Evolutionary conservation across 2,113 vertebrate genomes (phyloP), one percentile per base, ranked within the genome.

Genomic region (Aptenodytes patagonicus): DNA sequence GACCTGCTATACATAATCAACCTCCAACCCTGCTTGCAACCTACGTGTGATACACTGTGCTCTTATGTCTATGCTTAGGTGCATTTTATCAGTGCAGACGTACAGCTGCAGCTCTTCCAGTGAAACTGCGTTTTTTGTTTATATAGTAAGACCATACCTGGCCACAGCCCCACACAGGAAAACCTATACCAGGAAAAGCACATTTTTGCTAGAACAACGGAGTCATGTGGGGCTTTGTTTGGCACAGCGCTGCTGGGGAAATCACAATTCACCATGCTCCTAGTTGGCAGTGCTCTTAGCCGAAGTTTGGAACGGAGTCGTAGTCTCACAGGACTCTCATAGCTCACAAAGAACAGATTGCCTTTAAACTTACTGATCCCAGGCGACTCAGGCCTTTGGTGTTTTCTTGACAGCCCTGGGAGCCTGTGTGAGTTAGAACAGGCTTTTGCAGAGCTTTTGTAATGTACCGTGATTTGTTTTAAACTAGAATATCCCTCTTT

Each of bases 331-430:
- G 93, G 96, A 54, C 95, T 96, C 90, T 85, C 75, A 12, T 47
- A 93, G 92, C 90, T 96, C 90, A 58, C 66, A 40, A 97, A 92
- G 95, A 96, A 96, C 96, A 97, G 96, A 96, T 96, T 95, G 96
- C 88, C 85, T 96, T 92, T 96, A 93, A 97, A 97, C 90, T 96
- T 77, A 88, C 75, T 92, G 90, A 93, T 96, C 95, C 82, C 85
- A 40, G 88, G 96, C 17, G 7, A 66, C 42, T 92, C 14, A 2
- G 92, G 96, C 87, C 95, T 92, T 95, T 58, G 90, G 95, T 95
- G 93, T 80, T 96, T 97, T 95, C 92, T 93, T 94, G 92, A 95
- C 93, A 96, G 90, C 87, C 87, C 68, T 80, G 82, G 93, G 85
- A 96, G 92, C 62, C 76, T 83, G 66, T 62, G 58, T 83, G 84